Conservation (phyloP, 2,888 invertebrate genomes). For the Lithodes maja region DNA sequence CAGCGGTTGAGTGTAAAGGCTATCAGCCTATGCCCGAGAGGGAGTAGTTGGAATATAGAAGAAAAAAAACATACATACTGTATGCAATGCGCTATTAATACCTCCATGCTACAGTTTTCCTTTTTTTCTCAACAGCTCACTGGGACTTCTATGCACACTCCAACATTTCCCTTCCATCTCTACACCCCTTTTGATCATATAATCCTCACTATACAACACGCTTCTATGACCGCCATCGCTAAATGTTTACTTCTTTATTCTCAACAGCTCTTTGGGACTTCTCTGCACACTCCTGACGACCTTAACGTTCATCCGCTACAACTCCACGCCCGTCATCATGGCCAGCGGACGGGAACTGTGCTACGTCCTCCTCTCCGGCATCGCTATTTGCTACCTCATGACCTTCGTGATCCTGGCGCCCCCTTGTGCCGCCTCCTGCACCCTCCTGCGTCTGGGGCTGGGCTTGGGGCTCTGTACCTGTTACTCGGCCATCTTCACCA, state of each 20-base stretch:
- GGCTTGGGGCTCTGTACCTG: slow-evolving; percentile 84
- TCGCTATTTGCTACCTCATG: slow-evolving; percentile 82
- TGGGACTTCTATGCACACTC: too few species aligned
- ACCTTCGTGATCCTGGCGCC: slow-evolving; percentile 83
- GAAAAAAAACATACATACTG: too few species aligned
- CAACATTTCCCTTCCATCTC: too few species aligned
- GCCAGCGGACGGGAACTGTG: slow-evolving; percentile 86
- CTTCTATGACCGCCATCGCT: neutral
- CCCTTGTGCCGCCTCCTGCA: slow-evolving; percentile 81
- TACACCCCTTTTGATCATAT: too few species aligned
- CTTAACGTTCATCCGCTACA: slow-evolving; percentile 80
- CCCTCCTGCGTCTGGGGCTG: slow-evolving; percentile 81
- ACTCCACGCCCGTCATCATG: slow-evolving; percentile 83
- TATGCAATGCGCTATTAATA: too few species aligned
- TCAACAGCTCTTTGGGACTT: slow-evolving; percentile 77
- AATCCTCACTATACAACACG: too few species aligned
- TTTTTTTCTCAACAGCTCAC: too few species aligned
- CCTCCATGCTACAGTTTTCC: too few species aligned
- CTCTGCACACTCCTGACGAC: slow-evolving; percentile 80
- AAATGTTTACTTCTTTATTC: neutral
- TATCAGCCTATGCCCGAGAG: too few species aligned
- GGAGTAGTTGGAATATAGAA: too few species aligned
- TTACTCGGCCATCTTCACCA: slow-evolving; percentile 85
- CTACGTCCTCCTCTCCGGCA: slow-evolving; percentile 83
- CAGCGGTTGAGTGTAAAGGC: too few species aligned